phyloP scores from a whole-genome alignment of 1,140 invertebrate genomes.

The Neodiprion pinetum region DNA sequence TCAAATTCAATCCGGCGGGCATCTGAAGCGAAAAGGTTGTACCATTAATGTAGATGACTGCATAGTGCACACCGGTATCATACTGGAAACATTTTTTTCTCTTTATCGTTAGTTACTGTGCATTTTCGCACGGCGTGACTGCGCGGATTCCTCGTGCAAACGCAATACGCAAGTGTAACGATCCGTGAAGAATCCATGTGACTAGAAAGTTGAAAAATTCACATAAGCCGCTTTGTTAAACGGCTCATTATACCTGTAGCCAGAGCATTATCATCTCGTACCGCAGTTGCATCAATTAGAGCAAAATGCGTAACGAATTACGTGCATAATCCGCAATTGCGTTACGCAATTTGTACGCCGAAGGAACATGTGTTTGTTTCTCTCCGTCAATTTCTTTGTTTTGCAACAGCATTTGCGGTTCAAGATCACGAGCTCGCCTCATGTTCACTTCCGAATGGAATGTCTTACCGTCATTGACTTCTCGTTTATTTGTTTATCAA shows the following conservation, averaged over 20 bases:
- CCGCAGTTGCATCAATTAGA: neutral
- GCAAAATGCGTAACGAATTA: neutral
- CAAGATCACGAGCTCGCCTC: no score
- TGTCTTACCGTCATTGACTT: no score
- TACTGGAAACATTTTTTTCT: no score
- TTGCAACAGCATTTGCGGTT: no score
- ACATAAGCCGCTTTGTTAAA: constrained; percentile 1
- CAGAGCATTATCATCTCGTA: neutral
- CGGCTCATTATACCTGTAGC: neutral
- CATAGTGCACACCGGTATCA: no score
- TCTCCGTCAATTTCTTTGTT: neutral
- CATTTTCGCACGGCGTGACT: neutral
- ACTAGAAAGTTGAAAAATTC: constrained; percentile 3
- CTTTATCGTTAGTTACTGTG: neutral
- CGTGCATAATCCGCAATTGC: neutral
- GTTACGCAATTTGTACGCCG: neutral
- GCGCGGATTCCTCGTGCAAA: neutral
- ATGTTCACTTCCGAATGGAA: no score
- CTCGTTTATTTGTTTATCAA: no score
- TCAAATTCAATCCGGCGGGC: no score
- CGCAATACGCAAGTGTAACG: neutral
- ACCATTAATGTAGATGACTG: no score
- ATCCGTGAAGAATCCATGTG: neutral
- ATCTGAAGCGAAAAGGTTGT: no score
- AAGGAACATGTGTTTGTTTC: no score